Evolutionary conservation across 2,797 vertebrate species (phyloP).

Genomic region (Tiaroga cobitis): DNA sequence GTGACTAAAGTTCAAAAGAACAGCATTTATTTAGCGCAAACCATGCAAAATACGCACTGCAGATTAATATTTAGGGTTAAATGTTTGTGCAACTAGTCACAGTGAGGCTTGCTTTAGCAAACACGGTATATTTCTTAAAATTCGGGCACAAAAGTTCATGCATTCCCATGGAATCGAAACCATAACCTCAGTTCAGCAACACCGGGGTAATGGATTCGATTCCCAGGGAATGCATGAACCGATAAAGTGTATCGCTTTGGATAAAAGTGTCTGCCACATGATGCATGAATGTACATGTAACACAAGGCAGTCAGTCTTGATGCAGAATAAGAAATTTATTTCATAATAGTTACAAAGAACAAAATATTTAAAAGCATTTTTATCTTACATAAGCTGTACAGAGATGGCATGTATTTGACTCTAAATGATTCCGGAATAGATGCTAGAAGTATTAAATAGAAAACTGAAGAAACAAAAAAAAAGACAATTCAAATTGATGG

Average conservation of each 20-base stretch:
- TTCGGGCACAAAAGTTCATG: background rate
- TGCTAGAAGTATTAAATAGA: conserved; percentile 90
- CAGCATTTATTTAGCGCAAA: background rate
- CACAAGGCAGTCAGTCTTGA: conserved; percentile 41
- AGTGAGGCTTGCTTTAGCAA: background rate
- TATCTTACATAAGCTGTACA: conserved; percentile 96
- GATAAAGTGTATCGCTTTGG: background rate
- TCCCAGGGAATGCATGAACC: background rate
- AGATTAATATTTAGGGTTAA: background rate
- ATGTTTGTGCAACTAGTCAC: too few relatives aligned
- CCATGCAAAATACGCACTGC: background rate
- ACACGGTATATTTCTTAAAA: background rate
- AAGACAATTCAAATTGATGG: conserved; percentile 75
- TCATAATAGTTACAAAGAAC: conserved; percentile 77
- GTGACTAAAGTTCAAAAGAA: too few relatives aligned
- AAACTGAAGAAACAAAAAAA: conserved; percentile 76
- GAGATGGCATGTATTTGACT: conserved; percentile 85
- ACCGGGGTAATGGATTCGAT: background rate
- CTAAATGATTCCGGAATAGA: conserved; percentile 90
- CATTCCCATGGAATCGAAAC: background rate
- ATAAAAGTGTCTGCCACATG: background rate
- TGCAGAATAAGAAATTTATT: conserved; percentile 82
- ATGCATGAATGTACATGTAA: background rate
- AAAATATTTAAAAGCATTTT: conserved; percentile 78
- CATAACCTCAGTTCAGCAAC: too few relatives aligned